Evolutionary conservation across 2,888 invertebrate genomes (phyloP), one percentile per base, ranked within the genome.

Genomic region (Pedicia rivosa): DNA sequence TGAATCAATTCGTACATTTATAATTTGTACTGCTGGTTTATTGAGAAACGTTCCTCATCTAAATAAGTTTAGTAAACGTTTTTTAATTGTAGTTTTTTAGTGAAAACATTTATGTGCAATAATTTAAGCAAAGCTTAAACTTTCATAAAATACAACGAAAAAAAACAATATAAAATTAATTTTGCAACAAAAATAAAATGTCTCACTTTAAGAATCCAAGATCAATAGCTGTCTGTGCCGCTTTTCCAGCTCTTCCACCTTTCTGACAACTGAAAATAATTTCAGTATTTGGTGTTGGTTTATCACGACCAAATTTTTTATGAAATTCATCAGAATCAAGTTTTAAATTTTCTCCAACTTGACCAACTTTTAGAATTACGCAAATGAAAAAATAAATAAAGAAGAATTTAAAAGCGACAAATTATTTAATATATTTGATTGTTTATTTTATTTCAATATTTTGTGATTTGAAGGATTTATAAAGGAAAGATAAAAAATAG

Each of bases 221-320:
- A 0, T 45, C 40, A 37, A 43, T 40, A 3, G 58, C 70, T 48
- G 65, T 59, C 46, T 68, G 64, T 43, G 74, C 66, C 7, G 79
- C 79, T 51, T 63, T 70, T 9, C 63, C 66, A 40, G 79, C 78
- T 47, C 81, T 66, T 44, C 67, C 75, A 6, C 81, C 81, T 41
- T 72, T 66, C 56, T 67, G 72, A 50, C 81, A 82, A 35, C 73
- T 74, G 45, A 81, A 70, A 45, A 81, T 74, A 3, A 81, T 60
- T 46, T 67, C 66, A 2, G 69, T 63, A 35, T 72, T 62, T 38
- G 62, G 55, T 1, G 53, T 41, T 2, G 82, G 82, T 50, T 78
- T 79, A 1, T 57, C 49, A 35, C 64, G 68, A 1, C 54, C 52
- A 39, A 51, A 61, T 24, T 53, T 59, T 28, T 62, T 47, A 47